Percentiles rank a stretch among this genome's conserved stretches.
phyloP scores from a whole-genome alignment of 2,113 vertebrate genomes.

The Sturnus vulgaris region DNA sequence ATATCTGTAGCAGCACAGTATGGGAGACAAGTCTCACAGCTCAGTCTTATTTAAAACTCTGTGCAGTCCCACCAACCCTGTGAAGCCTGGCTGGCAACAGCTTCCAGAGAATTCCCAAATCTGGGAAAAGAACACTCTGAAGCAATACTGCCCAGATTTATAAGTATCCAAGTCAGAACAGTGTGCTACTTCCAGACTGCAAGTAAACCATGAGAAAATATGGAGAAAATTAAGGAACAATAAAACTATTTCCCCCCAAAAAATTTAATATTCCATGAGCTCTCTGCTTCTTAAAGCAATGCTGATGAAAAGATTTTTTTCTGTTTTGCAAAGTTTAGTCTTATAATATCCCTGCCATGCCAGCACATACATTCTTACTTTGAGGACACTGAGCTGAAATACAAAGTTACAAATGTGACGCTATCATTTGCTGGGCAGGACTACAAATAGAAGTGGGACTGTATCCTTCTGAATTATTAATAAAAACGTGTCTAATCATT shows the following conservation, averaged over 20 bases:
- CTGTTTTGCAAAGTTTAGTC: not conserved
- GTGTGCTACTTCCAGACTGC: not conserved
- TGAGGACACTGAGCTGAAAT: not conserved
- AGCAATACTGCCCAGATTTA: not conserved
- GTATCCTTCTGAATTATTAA: not conserved
- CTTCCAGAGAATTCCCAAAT: not conserved
- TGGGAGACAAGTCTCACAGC: not conserved
- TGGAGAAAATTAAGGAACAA: not conserved
- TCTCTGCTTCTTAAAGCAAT: not conserved
- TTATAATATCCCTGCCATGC: not conserved
- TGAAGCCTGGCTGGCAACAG: not conserved
- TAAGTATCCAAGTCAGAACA: not conserved
- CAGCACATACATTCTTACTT: not conserved
- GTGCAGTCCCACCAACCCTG: not conserved
- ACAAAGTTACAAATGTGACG: not conserved
- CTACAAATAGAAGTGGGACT: not conserved
- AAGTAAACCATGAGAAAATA: not conserved
- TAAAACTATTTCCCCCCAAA: not conserved
- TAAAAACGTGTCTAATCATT: not conserved
- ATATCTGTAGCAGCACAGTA: not conserved
- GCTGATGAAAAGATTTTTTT: not conserved
- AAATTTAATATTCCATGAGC: not conserved
- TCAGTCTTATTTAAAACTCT: not conserved
- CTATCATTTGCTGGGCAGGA: not conserved
- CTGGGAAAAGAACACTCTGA: not conserved